These are phyloP conservation scores for Babyrousa celebensis DNA, from an alignment of 2,797 vertebrate species.

Conservation along the genomic window DNA sequence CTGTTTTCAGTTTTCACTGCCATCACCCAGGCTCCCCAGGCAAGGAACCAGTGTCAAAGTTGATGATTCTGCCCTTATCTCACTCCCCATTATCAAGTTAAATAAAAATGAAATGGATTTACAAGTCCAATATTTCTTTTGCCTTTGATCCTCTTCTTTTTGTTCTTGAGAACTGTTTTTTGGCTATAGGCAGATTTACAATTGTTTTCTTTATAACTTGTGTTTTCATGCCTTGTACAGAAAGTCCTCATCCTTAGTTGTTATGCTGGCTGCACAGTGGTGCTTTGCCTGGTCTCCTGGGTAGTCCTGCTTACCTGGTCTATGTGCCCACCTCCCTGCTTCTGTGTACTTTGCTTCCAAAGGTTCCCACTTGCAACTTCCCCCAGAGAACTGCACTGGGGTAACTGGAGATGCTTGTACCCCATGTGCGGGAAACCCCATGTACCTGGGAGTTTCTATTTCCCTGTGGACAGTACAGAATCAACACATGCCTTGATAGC, in stretches of 20 bases:
- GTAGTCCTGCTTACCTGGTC: not conserved
- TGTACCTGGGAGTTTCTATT: not conserved
- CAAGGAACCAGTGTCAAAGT: not conserved
- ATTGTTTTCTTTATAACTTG: not conserved
- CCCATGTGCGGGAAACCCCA: not conserved
- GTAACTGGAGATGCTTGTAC: not conserved
- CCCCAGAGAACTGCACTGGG: not conserved
- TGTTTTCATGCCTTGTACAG: not conserved
- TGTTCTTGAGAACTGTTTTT: not conserved
- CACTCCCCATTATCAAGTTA: not conserved
- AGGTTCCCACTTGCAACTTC: not conserved
- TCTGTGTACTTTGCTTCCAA: not conserved
- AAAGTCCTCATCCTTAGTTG: not conserved
- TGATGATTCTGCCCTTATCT: not conserved
- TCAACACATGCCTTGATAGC: not conserved
- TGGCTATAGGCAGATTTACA: not conserved
- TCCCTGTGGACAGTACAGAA: too few species aligned
- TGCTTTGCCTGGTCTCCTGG: too few species aligned
- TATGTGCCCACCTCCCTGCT: fast-evolving
- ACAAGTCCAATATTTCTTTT: not conserved
- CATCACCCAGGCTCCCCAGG: not conserved
- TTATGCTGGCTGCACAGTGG: too few species aligned
- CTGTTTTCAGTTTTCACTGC: not conserved
- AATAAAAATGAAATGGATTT: not conserved
- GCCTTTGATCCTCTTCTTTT: not conserved